Percentiles rank a stretch among this genome's conserved stretches.
These are phyloP conservation scores for Beris chalybata DNA, from an alignment of 2,888 invertebrate genomes.

Conservation along the genomic window DNA sequence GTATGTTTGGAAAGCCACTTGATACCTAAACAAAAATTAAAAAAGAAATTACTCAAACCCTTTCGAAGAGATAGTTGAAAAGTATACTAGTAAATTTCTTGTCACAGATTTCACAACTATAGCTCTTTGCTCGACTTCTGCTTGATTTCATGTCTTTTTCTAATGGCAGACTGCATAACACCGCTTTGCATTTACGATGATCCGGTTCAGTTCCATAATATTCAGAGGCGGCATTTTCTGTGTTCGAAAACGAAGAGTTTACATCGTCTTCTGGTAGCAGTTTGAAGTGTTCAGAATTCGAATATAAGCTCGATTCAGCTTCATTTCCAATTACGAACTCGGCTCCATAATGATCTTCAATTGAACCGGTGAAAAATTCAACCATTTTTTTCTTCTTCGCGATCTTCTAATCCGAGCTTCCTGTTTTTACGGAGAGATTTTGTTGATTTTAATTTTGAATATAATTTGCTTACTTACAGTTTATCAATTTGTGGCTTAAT, in stretches of 20 bases:
- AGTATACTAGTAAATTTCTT: background rate
- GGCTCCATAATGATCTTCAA: slow-evolving; percentile 5
- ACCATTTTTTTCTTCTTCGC: background rate
- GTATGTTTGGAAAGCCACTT: background rate
- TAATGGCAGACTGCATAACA: background rate
- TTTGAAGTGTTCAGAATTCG: background rate
- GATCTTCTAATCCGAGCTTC: background rate
- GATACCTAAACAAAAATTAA: background rate
- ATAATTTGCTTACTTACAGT: too few species aligned
- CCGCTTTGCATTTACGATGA: background rate
- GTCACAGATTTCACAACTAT: slow-evolving; percentile 3
- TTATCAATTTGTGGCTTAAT: too few species aligned
- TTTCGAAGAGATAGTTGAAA: background rate
- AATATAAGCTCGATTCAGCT: background rate
- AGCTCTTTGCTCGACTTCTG: background rate
- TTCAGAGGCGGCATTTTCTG: background rate
- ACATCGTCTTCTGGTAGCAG: background rate
- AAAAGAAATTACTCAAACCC: background rate
- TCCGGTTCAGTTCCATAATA: background rate
- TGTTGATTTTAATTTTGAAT: too few species aligned
- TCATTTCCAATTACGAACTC: background rate
- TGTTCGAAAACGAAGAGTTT: background rate
- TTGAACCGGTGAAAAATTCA: background rate
- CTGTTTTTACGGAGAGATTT: background rate
- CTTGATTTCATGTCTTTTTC: background rate